Conservation (phyloP, 2,113 vertebrate genomes). For the Montifringilla adamsi region DNA sequence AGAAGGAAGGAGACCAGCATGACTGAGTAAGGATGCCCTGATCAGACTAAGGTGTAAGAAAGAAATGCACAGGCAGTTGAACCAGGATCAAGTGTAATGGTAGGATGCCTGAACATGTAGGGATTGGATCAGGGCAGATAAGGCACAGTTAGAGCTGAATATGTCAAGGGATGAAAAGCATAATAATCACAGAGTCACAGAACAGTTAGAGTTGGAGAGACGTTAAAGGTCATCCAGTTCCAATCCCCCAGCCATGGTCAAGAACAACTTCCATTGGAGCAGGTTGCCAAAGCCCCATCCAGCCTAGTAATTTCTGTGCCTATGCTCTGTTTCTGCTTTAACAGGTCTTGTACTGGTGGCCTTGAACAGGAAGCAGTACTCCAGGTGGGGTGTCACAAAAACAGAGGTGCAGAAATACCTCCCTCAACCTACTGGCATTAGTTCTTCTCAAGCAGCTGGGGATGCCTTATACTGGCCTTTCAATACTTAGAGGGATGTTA, state of each 20-base stretch:
- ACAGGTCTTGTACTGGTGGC: background rate
- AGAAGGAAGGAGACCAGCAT: background rate
- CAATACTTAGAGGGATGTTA: background rate
- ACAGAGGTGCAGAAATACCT: background rate
- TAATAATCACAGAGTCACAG: background rate
- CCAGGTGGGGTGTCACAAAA: background rate
- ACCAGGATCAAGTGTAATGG: background rate
- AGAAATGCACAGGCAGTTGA: background rate
- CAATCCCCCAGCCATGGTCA: background rate
- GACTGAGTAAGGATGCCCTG: background rate
- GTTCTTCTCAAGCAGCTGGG: background rate
- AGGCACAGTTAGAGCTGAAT: background rate
- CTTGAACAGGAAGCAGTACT: background rate
- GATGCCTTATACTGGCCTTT: background rate
- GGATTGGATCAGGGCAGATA: background rate
- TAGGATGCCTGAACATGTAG: accelerated
- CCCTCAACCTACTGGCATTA: background rate
- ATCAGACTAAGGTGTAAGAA: background rate
- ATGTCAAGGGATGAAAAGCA: background rate
- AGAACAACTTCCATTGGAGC: background rate
- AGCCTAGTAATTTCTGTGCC: background rate
- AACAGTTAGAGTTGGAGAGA: background rate
- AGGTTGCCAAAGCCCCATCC: background rate
- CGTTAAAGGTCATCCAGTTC: background rate
- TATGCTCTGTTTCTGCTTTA: background rate